Base-by-base conservation (phyloP, 1,140 invertebrate species). In the Cyphomyrmex costatus region DNA sequence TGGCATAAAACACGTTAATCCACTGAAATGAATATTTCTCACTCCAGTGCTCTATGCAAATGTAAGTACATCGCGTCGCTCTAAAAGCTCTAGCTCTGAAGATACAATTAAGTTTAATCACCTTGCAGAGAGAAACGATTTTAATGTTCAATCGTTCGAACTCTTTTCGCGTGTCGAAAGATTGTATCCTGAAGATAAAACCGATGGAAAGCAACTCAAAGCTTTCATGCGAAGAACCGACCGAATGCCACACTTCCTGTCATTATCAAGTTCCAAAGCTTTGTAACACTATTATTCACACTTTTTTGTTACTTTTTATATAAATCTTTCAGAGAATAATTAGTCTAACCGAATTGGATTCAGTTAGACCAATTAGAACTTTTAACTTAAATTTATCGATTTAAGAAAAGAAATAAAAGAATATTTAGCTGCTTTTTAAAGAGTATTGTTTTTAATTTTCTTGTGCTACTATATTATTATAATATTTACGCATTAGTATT, bases 51-150 rank as follows among this genome's bases (percentile, higher is more conserved):
- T 80, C 33, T 56, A 27, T 51, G 19, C 36, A 27, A 8, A 60
- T 16, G 16, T 60, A 42, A 42, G 36, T 16, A 49, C 14, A 0
- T 49, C 8, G 2, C 8, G 2, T 24, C 4, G 19, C 27, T 83
- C 42, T 46, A 21, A 65, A n/a, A 68, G n/a, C 19, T 49, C 33
- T 14, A 70, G 10, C 46, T 73, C 12, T 46, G 14, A 19, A 46
- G 65, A 73, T 83, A 33, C 68, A 60, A 73, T 83, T 74, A 83
- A 83, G 36, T 7, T 83, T 83, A 74, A 83, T 83, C 51, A 73
- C 19, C 14, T 61, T 21, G 24, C 12, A 49, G 14, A 58, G 14
- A 24, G 1, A 12, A 58, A 30, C 46, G 36, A 71, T 82, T 58
- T 82, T 74, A 74, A 82, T 73, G 33, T 82, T 60, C 66, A 58